phyloP scores from a whole-genome alignment of 2,797 vertebrate genomes.

The Parotocinclus haroldoi region DNA sequence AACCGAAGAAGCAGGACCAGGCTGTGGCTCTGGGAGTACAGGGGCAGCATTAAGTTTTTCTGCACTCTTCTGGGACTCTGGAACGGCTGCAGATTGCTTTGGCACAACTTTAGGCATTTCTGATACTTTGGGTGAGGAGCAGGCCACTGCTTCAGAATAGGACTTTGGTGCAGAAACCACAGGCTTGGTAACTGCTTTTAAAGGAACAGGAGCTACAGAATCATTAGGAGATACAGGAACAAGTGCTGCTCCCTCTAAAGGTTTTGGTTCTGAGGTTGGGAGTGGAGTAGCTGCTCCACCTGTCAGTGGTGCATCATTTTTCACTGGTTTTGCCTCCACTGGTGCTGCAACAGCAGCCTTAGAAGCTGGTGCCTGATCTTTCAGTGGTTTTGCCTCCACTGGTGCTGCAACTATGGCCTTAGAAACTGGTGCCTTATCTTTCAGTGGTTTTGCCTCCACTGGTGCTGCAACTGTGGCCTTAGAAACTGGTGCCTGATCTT shows the following conservation, averaged over 20 bases:
- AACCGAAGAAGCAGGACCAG: conserved; percentile 31
- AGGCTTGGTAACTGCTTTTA: conserved; percentile 48
- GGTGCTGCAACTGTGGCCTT: too few relatives aligned
- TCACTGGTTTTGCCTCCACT: conserved; percentile 38
- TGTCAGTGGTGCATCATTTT: too few relatives aligned
- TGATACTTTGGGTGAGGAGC: conserved; percentile 55
- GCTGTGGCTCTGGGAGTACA: conserved; percentile 15
- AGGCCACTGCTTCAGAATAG: conserved; percentile 60
- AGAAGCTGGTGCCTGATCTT: too few relatives aligned
- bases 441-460: conserved; percentile 38
- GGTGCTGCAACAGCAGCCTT: too few relatives aligned
- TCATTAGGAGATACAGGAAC: background rate
- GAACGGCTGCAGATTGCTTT: conserved; percentile 29
- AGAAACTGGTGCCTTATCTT: background rate
- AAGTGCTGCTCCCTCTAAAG: background rate
- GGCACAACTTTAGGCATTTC: conserved; percentile 50
- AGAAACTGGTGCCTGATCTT: background rate
- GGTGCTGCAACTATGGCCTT: too few relatives aligned
- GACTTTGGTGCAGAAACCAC: conserved; percentile 65
- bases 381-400: conserved; percentile 38
- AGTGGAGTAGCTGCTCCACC: conserved; percentile 4
- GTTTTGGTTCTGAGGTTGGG: conserved; percentile 34
- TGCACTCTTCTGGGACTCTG: conserved; percentile 47
- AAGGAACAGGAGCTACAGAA: background rate
- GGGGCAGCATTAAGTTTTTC: conserved; percentile 4